These are phyloP conservation scores for Pantelozetes paolii DNA, from an alignment of 2,888 invertebrate genomes.

Conservation along the genomic window DNA sequence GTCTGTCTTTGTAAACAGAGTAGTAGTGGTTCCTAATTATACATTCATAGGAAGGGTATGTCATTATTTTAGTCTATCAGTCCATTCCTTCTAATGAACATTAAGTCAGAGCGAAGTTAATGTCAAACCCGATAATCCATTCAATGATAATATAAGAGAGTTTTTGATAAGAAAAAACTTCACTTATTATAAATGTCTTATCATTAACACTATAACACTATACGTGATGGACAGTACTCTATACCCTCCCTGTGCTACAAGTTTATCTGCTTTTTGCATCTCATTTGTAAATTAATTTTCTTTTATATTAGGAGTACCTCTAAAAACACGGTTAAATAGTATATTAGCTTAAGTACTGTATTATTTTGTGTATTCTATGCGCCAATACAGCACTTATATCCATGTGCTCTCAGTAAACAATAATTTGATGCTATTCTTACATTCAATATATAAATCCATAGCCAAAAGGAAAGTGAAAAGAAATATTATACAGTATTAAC, in stretches of 20 bases:
- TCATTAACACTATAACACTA: slow-evolving; percentile 7
- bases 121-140: slow-evolving; percentile 29
- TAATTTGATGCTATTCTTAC: background rate
- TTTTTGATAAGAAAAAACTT: slow-evolving; percentile 28
- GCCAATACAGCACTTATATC: background rate
- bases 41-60: slow-evolving; percentile 24
- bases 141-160: background rate
- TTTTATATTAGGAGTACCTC: background rate
- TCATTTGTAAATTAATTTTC: too few relatives aligned
- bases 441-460: background rate
- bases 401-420: slow-evolving; percentile 14
- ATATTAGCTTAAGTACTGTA: slow-evolving; percentile 30
- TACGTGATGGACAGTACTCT: slow-evolving; percentile 14
- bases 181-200: slow-evolving; percentile 22
- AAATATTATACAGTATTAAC: slow-evolving; percentile 3
- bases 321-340: background rate
- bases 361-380: background rate
- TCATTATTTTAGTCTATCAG: slow-evolving; percentile 18
- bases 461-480: background rate
- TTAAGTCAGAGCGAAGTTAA: slow-evolving; percentile 8
- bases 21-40: slow-evolving; percentile 13
- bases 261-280: background rate
- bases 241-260: background rate
- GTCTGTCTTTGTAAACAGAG: background rate
- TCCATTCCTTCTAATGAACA: slow-evolving; percentile 20